These are phyloP conservation scores for Romanogobio albipinnatus DNA, from an alignment of 2,113 vertebrate species.

Conservation along the genomic window DNA sequence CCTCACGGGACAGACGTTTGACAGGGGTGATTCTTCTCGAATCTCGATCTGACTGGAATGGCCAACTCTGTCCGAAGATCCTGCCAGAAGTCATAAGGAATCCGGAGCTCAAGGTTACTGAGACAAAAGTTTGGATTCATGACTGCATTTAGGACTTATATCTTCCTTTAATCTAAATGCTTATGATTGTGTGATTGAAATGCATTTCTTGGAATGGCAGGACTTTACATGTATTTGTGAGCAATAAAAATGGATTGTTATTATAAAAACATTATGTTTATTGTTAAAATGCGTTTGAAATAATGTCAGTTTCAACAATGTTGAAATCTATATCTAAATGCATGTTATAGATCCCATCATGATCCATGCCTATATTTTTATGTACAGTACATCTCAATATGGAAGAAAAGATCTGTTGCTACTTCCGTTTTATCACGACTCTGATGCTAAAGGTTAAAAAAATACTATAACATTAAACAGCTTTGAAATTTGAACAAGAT, in stretches of 20 bases:
- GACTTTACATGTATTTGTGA: background rate
- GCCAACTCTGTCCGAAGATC: background rate
- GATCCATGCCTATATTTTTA: background rate
- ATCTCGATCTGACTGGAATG: background rate
- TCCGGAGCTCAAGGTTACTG: background rate
- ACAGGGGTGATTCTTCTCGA: conserved; percentile 40
- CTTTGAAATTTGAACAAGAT: too few species aligned
- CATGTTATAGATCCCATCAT: too few species aligned
- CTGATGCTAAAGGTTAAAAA: background rate
- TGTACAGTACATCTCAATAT: background rate
- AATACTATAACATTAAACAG: too few species aligned
- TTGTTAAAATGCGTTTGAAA: background rate
- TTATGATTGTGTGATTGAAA: background rate
- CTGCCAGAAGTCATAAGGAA: background rate
- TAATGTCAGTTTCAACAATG: background rate
- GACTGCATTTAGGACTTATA: background rate
- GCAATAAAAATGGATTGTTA: background rate
- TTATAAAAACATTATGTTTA: too few species aligned
- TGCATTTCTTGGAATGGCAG: background rate
- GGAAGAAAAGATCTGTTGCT: background rate
- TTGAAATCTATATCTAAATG: too few species aligned
- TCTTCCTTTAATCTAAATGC: background rate
- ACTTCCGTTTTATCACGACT: background rate
- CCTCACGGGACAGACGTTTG: background rate
- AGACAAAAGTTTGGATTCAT: background rate